These are phyloP conservation scores for Mylabris phalerata DNA, from an alignment of 1,140 invertebrate genomes.

Conservation along the genomic window DNA sequence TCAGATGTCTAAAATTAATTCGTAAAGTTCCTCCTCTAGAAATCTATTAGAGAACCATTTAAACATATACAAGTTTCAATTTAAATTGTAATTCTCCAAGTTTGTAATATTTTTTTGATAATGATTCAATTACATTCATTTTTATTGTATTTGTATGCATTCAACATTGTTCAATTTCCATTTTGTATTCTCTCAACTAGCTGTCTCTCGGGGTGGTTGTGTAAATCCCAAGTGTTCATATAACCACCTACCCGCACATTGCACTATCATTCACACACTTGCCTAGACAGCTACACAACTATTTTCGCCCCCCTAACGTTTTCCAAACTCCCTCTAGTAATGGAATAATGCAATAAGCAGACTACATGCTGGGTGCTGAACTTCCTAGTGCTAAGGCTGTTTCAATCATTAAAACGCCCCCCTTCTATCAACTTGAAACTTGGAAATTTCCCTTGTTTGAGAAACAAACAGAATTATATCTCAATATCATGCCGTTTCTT, in stretches of 20 bases:
- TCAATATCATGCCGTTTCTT: too few relatives aligned
- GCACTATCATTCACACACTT: slow-evolving; percentile 26
- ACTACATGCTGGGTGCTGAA: slow-evolving; percentile 8
- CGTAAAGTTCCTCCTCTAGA: slow-evolving; percentile 5
- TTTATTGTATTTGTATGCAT: too few relatives aligned
- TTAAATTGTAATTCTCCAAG: too few relatives aligned
- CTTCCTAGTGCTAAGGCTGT: slow-evolving; percentile 4
- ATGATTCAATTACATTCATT: too few relatives aligned
- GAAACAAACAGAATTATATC: too few relatives aligned
- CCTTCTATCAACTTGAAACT: too few relatives aligned
- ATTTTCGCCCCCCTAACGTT: slow-evolving; percentile 21
- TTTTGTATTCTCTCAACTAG: slow-evolving; percentile 23
- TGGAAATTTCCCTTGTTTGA: too few relatives aligned
- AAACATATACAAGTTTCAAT: not conserved
- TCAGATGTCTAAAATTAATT: slow-evolving; percentile 18
- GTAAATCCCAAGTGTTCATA: slow-evolving; percentile 12
- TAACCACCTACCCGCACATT: slow-evolving; percentile 25
- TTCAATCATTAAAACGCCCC: too few relatives aligned
- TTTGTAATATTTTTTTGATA: too few relatives aligned
- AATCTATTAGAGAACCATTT: slow-evolving; percentile 5
- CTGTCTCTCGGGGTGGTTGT: slow-evolving; percentile 9
- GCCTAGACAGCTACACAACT: slow-evolving; percentile 16
- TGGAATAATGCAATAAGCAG: slow-evolving; percentile 23
- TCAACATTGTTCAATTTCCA: slow-evolving; percentile 24
- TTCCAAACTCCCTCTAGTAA: slow-evolving; percentile 24